Percentiles rank a stretch among this genome's conserved stretches.
Evolutionary conservation across 2,113 vertebrate genomes (phyloP).

Genomic region (Nibea coibor): DNA sequence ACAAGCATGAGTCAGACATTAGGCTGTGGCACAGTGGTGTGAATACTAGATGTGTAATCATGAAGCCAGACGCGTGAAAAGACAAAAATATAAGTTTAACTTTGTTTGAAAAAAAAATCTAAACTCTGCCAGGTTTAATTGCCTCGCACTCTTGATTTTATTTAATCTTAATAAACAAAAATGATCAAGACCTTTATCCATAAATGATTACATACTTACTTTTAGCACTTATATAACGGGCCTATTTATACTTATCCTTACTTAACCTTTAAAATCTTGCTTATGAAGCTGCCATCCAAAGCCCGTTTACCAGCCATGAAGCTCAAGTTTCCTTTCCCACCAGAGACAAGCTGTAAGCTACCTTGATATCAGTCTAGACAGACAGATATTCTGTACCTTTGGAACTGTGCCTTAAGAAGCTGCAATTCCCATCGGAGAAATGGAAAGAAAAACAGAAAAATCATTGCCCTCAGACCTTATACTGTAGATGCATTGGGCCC

Average conservation of each 20-base stretch:
- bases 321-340: background rate
- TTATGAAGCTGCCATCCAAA: slow-evolving; percentile 12
- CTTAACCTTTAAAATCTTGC: background rate
- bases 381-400: background rate
- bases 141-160: too few species aligned
- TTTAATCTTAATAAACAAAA: too few species aligned
- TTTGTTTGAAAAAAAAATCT: too few species aligned
- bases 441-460: slow-evolving; percentile 7
- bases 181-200: too few species aligned
- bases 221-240: background rate
- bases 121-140: too few species aligned
- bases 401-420: slow-evolving; percentile 2
- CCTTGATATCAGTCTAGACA: background rate
- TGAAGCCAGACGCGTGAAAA: background rate
- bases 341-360: background rate
- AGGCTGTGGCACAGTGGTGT: background rate
- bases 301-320: slow-evolving; percentile 11
- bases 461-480: slow-evolving; percentile 19
- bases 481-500: background rate
- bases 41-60: background rate
- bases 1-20: slow-evolving; percentile 21
- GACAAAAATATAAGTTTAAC: background rate
- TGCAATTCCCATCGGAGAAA: slow-evolving; percentile 1
- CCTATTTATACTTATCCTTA: background rate
- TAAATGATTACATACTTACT: too few species aligned